Conservation (phyloP, 2,113 vertebrate species). For the Collichthys lucidus region DNA sequence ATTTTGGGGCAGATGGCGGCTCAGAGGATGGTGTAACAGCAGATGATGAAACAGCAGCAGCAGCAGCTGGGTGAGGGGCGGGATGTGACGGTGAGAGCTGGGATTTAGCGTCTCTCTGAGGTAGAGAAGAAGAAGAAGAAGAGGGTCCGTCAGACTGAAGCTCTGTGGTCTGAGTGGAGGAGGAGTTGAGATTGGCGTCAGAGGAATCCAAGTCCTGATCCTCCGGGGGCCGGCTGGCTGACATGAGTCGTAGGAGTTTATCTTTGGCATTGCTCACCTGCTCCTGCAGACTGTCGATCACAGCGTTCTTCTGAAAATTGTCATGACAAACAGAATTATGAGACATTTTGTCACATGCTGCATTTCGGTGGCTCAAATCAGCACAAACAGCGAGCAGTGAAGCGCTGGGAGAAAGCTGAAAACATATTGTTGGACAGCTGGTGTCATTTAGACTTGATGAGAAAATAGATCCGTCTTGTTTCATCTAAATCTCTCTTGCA, state of each 20-base stretch:
- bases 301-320: slow-evolving; percentile 90
- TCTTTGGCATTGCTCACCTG: slow-evolving; percentile 96
- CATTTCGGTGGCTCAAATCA: not conserved
- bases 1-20: slow-evolving; percentile 23
- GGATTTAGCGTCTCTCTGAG: slow-evolving; percentile 51
- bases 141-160: slow-evolving; percentile 57
- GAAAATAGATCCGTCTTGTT: not conserved
- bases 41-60: slow-evolving; percentile 39
- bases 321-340: slow-evolving; percentile 18
- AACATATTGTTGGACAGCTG: slow-evolving; percentile 8
- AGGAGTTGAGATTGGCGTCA: slow-evolving; percentile 74
- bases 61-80: slow-evolving; percentile 24
- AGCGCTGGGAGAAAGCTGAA: not conserved
- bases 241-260: slow-evolving; percentile 92
- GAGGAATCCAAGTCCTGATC: slow-evolving; percentile 62
- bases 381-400: slow-evolving; percentile 2
- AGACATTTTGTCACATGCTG: not conserved
- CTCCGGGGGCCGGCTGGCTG: slow-evolving; percentile 73
- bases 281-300: slow-evolving; percentile 96
- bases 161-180: slow-evolving; percentile 73
- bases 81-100: slow-evolving; percentile 9
- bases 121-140: slow-evolving; percentile 50
- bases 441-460: not conserved
- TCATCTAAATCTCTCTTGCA: not conserved
- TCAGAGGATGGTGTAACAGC: slow-evolving; percentile 22